Evolutionary conservation across 2,797 vertebrate species (phyloP).

Genomic region (Anguilla pacifica): DNA sequence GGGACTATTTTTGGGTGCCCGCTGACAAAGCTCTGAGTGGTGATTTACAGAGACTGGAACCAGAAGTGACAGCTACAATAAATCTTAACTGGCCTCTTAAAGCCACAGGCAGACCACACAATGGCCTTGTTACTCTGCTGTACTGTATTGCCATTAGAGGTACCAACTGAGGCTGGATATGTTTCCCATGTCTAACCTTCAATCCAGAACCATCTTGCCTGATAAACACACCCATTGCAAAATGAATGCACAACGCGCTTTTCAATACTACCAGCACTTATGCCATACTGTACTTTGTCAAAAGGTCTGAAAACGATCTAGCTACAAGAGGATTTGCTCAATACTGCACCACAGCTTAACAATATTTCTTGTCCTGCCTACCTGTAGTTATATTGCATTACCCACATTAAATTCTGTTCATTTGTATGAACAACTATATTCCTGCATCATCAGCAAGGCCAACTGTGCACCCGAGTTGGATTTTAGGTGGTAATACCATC

Average conservation of each 20-base stretch:
- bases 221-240: not conserved
- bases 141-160: not conserved
- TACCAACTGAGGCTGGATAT: not conserved
- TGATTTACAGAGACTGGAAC: conserved; percentile 56
- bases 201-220: not conserved
- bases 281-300: not conserved
- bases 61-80: conserved; percentile 54
- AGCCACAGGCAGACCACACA: conserved; percentile 42
- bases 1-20: conserved; percentile 59
- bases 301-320: not conserved
- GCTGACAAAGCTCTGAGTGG: conserved; percentile 54
- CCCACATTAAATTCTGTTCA: not conserved
- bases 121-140: conserved; percentile 5
- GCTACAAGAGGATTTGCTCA: not conserved
- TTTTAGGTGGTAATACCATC: not conserved
- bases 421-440: not conserved
- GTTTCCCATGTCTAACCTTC: not conserved
- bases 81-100: conserved; percentile 52
- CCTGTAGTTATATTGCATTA: too few species aligned
- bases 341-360: too few species aligned
- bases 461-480: not conserved
- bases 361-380: too few species aligned
- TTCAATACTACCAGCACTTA: not conserved
- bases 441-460: not conserved
- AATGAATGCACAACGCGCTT: not conserved